These are phyloP conservation scores for Athalia circularis DNA, from an alignment of 2,888 invertebrate species.

Conservation along the genomic window DNA sequence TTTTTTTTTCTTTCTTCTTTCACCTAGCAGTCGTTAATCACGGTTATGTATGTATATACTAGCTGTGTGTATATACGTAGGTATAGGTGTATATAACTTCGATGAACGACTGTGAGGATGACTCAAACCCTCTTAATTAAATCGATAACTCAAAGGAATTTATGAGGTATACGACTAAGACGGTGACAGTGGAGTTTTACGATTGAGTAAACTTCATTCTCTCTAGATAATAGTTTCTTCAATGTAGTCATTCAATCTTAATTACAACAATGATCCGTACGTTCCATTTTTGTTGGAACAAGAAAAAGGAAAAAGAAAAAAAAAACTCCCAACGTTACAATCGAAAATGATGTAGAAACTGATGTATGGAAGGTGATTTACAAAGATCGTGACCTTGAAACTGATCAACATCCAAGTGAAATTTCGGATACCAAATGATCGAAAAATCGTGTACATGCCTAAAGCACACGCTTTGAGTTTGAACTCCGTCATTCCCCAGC, in stretches of 20 bases:
- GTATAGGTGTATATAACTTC: constrained; percentile 15
- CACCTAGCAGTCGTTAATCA: too few relatives aligned
- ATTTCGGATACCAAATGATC: too few relatives aligned
- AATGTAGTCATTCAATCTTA: not conserved
- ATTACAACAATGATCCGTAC: not conserved
- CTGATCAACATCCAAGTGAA: too few relatives aligned
- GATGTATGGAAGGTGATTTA: too few relatives aligned
- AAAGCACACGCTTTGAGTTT: not conserved
- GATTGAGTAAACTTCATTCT: constrained; percentile 37
- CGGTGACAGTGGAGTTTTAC: constrained; percentile 26
- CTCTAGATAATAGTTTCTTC: constrained; percentile 20
- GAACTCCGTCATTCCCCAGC: not conserved
- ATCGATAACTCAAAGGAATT: constrained; percentile 53
- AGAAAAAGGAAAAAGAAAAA: too few relatives aligned
- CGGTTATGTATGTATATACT: too few relatives aligned
- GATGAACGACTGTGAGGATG: constrained; percentile 33
- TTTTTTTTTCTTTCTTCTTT: too few relatives aligned
- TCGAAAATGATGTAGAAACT: too few relatives aligned
- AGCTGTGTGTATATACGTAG: constrained; percentile 4
- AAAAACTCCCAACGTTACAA: too few relatives aligned
- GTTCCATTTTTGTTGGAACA: too few relatives aligned
- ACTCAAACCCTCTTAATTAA: constrained; percentile 52
- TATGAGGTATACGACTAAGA: not conserved
- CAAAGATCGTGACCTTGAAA: too few relatives aligned
- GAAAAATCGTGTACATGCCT: too few relatives aligned